Evolutionary conservation across 2,888 invertebrate genomes (phyloP).

Genomic region (Thymelicus acteon): DNA sequence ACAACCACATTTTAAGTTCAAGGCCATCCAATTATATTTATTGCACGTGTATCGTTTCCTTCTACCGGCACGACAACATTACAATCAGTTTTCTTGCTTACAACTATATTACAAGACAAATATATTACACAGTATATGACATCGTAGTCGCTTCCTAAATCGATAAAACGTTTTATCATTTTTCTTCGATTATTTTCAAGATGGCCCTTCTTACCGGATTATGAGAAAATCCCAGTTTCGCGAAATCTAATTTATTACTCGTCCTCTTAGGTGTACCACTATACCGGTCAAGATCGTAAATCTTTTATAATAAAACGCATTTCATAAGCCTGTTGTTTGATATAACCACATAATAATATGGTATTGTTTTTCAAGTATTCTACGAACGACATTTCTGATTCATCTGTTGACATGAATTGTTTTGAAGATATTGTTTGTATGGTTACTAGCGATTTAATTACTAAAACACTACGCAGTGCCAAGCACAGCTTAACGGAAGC

Average conservation of each 20-base stretch:
- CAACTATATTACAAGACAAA: constrained; percentile 22
- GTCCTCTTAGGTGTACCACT: constrained; percentile 23
- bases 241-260: constrained; percentile 34
- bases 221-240: constrained; percentile 24
- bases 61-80: constrained; percentile 51
- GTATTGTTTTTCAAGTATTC: constrained; percentile 26
- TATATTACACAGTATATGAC: constrained; percentile 15
- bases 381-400: constrained; percentile 25
- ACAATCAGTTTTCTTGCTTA: constrained; percentile 31
- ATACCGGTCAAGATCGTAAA: constrained; percentile 9
- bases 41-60: constrained; percentile 58
- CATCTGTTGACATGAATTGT: constrained; percentile 30
- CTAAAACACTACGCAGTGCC: constrained; percentile 34
- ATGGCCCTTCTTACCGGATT: constrained; percentile 31
- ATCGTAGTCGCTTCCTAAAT: constrained; percentile 24
- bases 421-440: constrained; percentile 31
- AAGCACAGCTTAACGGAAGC: constrained; percentile 31
- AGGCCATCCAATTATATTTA: constrained; percentile 57
- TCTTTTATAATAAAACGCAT: not conserved
- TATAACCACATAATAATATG: constrained; percentile 10
- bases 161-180: constrained; percentile 32
- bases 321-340: not conserved
- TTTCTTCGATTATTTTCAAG: constrained; percentile 35
- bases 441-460: constrained; percentile 26
- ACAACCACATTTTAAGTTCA: constrained; percentile 63